A percentile compares a stretch with the other conserved stretches of the same genome.
These are phyloP conservation scores for Scaptodrosophila latifasciaeformis DNA, from an alignment of 2,888 invertebrate species.

Conservation along the genomic window DNA sequence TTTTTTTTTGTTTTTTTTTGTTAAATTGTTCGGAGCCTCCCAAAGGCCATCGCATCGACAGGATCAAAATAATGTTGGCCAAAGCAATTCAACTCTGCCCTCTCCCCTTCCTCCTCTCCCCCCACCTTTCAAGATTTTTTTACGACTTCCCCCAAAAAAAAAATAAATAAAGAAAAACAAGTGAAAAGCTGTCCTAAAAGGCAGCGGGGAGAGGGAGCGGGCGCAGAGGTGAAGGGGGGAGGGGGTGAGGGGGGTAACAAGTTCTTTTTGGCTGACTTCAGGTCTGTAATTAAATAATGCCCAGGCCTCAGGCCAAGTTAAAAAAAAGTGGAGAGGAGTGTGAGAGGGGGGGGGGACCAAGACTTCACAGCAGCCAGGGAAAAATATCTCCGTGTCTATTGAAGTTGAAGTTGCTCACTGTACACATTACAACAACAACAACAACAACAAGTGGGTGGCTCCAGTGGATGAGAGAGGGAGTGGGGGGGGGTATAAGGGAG, in stretches of 20 bases:
- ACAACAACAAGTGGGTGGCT: slow-evolving; percentile 8
- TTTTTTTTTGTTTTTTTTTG: slow-evolving; percentile 7
- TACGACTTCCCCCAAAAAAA: too few species aligned
- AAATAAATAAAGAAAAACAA: slow-evolving; percentile 10
- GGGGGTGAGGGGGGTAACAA: slow-evolving; percentile 9
- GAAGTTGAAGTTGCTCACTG: slow-evolving; percentile 50
- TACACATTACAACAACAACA: not conserved
- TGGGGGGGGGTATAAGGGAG: not conserved
- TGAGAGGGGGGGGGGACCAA: too few species aligned
- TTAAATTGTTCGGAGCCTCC: slow-evolving; percentile 57
- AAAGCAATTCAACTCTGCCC: not conserved
- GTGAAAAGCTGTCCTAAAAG: slow-evolving; percentile 2
- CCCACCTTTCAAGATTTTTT: slow-evolving; percentile 39
- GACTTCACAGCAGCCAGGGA: slow-evolving; percentile 25
- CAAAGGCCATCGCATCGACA: slow-evolving; percentile 58
- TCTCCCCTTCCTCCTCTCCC: not conserved
- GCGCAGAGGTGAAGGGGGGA: not conserved
- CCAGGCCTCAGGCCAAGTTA: slow-evolving; percentile 14
- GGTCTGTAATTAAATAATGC: slow-evolving; percentile 63
- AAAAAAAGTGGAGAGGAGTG: slow-evolving; percentile 9
- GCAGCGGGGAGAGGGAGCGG: slow-evolving; percentile 4
- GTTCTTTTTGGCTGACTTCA: slow-evolving; percentile 29
- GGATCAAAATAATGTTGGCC: slow-evolving; percentile 45
- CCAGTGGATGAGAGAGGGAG: not conserved
- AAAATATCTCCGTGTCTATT: slow-evolving; percentile 61